Evolutionary conservation across 2,888 invertebrate genomes (phyloP), one percentile per base, ranked within the genome.

Genomic region (Cepaea hortensis): DNA sequence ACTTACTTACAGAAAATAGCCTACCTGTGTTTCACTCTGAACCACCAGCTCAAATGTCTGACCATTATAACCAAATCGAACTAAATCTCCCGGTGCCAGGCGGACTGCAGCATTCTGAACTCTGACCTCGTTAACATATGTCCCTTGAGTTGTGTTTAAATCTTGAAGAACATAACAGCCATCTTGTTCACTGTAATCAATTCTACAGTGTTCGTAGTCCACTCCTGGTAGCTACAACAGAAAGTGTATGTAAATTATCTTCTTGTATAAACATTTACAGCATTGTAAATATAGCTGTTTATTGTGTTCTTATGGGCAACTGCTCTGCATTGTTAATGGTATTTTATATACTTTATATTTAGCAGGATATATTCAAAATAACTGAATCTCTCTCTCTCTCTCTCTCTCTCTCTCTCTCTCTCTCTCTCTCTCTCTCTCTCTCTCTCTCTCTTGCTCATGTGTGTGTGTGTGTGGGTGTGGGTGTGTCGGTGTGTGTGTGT

Each of bases 91-190:
- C 15, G 93, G 93, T 20, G 94, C 93, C 6, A 95, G 90, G 50
- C 94, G 89, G 7, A 95, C 94, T 23, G 94, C 93, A 11, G 94
- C 94, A 90, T 94, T 94, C 88, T 94, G 94, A 35, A 95, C 92
- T 70, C 94, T 91, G 70, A 94, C 94, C 84, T 94, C 94, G 88
- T 95, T 94, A 11, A 95, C 93, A 89, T 93, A 94, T 15, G 94
- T 94, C 20, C 94, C 94, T 87, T 94, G 93, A n/a, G 92, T 90
- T 6, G 94, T 93, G 90, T 94, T 94, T 48, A 95, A 89, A 89
- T 95, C 94, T 90, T 94, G 94, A 5, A 95, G 90, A 3, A 94
- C 92, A 88, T 91, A 94, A 82, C 94, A 93, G 68, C 93, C 92
- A 81, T 94, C 94, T 70, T 92, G 91, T 65, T 93, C 93, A 83